Percentiles rank a stretch among this genome's conserved stretches.
Conservation (phyloP, 2,888 invertebrate species). For the Drosophila robusta region DNA sequence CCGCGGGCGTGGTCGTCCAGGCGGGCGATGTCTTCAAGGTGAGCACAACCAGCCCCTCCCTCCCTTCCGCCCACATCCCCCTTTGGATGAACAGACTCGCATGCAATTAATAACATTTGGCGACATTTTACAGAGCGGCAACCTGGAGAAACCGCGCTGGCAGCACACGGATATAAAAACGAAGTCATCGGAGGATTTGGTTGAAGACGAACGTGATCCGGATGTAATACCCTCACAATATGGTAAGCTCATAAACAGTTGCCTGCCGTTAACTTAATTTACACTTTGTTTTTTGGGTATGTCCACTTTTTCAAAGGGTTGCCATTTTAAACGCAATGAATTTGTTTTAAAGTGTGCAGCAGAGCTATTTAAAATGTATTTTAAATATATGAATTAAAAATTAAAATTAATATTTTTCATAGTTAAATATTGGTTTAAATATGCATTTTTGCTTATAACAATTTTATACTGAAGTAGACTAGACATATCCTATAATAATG, state of each 20-base stretch:
- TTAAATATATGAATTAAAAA: too few relatives aligned
- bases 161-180: conserved; percentile 86
- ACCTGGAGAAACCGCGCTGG: conserved; percentile 85
- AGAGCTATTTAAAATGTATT: too few relatives aligned
- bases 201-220: conserved; percentile 87
- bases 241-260: conserved; percentile 85
- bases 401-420: too few relatives aligned
- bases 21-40: conserved; percentile 84
- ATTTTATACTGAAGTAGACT: too few relatives aligned
- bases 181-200: conserved; percentile 84
- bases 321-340: too few relatives aligned
- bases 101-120: conserved; percentile 33
- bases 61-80: neutral
- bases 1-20: conserved; percentile 81
- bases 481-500: too few relatives aligned
- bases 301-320: neutral
- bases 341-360: too few relatives aligned
- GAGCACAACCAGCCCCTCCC: conserved; percentile 41
- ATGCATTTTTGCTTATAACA: too few relatives aligned
- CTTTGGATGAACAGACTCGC: neutral
- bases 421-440: too few relatives aligned
- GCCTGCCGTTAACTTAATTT: neutral
- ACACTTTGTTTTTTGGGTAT: neutral
- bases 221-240: conserved; percentile 92
- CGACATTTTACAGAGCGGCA: conserved; percentile 69